Base-by-base conservation (phyloP, 2,888 invertebrate genomes). In the Himalopsyche tibetana region DNA sequence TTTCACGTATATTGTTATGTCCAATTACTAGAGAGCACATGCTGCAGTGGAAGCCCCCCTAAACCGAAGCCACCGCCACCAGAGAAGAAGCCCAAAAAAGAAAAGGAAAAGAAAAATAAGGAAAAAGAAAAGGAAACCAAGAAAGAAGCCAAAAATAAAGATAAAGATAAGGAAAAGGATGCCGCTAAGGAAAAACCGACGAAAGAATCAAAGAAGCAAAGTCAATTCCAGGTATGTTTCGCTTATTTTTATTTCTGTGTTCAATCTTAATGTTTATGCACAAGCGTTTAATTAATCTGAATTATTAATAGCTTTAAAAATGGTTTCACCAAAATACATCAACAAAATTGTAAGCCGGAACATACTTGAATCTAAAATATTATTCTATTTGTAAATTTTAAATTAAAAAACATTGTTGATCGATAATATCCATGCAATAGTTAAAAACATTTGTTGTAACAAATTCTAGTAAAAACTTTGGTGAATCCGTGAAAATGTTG, bases 41-140 rank as follows among this genome's bases (percentile, higher is more conserved):
- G 97, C 93, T 97, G 97, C 92, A 95, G 95, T 89, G 95, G 94
- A 85, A 93, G 93, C 87, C 95, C 95, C 83, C 95, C 96, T 85
- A 94, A 95, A 90, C 94, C 94, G 45, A 94, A 94, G 91, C 94
- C 94, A 89, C 94, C 94, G 42, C 94, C 94, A 85, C 96, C 95
- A 91, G 95, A 95, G 89, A 94, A 95, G 90, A 96, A 96, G 91
- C 94, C 95, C 89, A 96, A 95, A 91, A 95, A 94, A 90, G 94
- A 95, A 91, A 94, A 94, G 89, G 94, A 93, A 93, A 87, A 88
- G 84, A 89, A 90, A 85, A 91, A 91, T 88, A 92, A 92, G 88
- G 94, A 93, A 87, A 93, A 92, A 87, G 94, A 92, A 88, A 92
- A 94, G 90, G 94, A 92, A 87, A 91, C 91, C 85, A 91, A 92